Conservation (phyloP, 1,140 invertebrate genomes). For the Heliconius hewitsoni region DNA sequence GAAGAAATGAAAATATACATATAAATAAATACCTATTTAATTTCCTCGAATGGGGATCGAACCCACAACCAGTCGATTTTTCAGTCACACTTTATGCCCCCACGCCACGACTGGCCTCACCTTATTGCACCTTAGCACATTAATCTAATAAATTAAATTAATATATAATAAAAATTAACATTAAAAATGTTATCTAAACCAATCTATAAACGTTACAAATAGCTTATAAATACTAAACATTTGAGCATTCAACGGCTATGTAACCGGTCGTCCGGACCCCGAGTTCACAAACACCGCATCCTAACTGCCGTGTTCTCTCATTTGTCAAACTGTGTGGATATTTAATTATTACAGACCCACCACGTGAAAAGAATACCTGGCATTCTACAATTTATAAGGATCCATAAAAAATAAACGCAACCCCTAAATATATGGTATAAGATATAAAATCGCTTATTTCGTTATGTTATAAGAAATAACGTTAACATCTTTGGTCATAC, state of each 20-base stretch:
- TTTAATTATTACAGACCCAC: conserved; percentile 75
- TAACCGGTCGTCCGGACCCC: conserved; percentile 29
- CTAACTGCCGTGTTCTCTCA: conserved; percentile 68
- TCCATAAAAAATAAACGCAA: not conserved
- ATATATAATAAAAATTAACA: not conserved
- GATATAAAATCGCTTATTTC: conserved; percentile 9
- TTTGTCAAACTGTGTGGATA: conserved; percentile 75
- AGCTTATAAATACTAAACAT: conserved; percentile 24
- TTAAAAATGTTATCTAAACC: not conserved
- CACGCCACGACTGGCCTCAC: too few species aligned
- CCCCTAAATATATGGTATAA: conserved; percentile 17
- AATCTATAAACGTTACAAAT: conserved; percentile 22
- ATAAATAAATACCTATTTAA: too few species aligned
- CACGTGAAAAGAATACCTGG: conserved; percentile 65
- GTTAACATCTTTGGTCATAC: not conserved
- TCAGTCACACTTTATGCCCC: too few species aligned
- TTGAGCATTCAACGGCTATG: conserved; percentile 16
- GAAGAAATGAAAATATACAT: too few species aligned
- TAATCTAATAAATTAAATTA: not conserved
- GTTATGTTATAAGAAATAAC: conserved; percentile 26
- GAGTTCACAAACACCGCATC: conserved; percentile 53
- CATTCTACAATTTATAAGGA: conserved; percentile 15
- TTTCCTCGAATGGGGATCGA: too few species aligned
- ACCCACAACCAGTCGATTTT: too few species aligned
- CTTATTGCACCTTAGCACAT: not conserved